Evolutionary conservation across 1,140 invertebrate genomes (phyloP), one percentile per base, ranked within the genome.

Genomic region (Anastrepha ludens): DNA sequence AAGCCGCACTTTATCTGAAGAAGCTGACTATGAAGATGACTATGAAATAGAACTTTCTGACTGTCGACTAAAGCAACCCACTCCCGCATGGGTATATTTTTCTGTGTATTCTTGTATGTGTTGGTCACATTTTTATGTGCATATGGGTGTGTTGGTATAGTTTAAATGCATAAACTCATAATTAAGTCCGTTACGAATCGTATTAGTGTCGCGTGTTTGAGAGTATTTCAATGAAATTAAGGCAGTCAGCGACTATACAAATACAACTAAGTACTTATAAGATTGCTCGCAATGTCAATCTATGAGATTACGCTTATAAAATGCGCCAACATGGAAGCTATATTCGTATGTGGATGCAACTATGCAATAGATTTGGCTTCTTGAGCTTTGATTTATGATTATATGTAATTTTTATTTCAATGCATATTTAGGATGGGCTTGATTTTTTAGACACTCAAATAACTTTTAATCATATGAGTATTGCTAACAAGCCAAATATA

Each of bases 111-210:
- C 64, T 6, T 67, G 29, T 39, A 67, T 41, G 29, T 13, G 29
- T 67, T 0, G 29, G 11, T 13, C 20, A 67, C 39, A 39, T 29
- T 29, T 64, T 15, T 41, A 41, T 67, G n/a, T n/a, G n/a, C 29
- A 3, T 39, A 4, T 39, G 29, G 64, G 64, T 67, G 64, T 67
- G 29, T 74, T 74, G 67, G 13, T 74, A 47, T 47, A 41, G 15
- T 74, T 74, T 47, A 44, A 74, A 74, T 74, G 13, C 41, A 74
- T 44, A 74, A 74, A 74, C 41, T 74, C 67, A 74, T 74, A 74
- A 74, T 74, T 74, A 74, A 74, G 44, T 74, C 67, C 67, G 41
- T 74, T 74, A 44, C 67, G 67, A 74, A 74, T 74, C 67, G 67
- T 74, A 74, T 74, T 74, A 74, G 67, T 74, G 67, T 74, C 67